Conservation (phyloP, 2,888 invertebrate genomes). For the Chymomyza procnemis region DNA sequence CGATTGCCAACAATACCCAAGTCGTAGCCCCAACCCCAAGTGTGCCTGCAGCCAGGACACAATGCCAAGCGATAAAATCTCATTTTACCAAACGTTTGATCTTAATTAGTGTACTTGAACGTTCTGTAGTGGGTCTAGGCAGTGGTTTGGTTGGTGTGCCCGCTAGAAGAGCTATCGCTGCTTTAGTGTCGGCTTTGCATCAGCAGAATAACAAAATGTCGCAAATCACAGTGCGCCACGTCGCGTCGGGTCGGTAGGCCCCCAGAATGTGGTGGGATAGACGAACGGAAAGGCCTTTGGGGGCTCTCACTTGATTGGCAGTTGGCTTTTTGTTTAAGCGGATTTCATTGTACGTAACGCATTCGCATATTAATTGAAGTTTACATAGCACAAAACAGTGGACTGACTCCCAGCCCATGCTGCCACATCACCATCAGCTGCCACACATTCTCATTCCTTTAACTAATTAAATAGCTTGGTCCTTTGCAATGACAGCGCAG, state of each 20-base stretch:
- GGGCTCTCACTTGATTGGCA: conserved; percentile 51
- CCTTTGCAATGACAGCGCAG: not conserved
- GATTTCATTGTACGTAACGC: conserved; percentile 46
- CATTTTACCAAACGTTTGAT: conserved; percentile 65
- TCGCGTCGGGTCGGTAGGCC: too few relatives aligned
- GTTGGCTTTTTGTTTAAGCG: conserved; percentile 56
- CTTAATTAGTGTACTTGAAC: conserved; percentile 69
- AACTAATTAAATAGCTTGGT: conserved; percentile 2
- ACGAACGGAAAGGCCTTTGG: conserved; percentile 6
- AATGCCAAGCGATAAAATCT: conserved; percentile 57
- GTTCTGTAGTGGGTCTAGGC: conserved; percentile 26
- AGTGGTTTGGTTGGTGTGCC: not conserved
- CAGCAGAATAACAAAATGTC: conserved; percentile 69
- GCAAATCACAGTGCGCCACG: conserved; percentile 51
- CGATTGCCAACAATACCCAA: conserved; percentile 2
- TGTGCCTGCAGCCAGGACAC: conserved; percentile 31
- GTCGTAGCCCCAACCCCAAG: not conserved
- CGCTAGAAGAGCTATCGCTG: conserved; percentile 26
- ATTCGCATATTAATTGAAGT: conserved; percentile 69
- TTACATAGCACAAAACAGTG: conserved; percentile 56
- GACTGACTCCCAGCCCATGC: conserved; percentile 13
- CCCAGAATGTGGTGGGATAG: not conserved
- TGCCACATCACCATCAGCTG: not conserved
- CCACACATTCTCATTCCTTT: not conserved
- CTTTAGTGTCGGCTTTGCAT: conserved; percentile 63